These are phyloP conservation scores for Chloroceryle amazona DNA, from an alignment of 2,797 vertebrate species.

Conservation along the genomic window DNA sequence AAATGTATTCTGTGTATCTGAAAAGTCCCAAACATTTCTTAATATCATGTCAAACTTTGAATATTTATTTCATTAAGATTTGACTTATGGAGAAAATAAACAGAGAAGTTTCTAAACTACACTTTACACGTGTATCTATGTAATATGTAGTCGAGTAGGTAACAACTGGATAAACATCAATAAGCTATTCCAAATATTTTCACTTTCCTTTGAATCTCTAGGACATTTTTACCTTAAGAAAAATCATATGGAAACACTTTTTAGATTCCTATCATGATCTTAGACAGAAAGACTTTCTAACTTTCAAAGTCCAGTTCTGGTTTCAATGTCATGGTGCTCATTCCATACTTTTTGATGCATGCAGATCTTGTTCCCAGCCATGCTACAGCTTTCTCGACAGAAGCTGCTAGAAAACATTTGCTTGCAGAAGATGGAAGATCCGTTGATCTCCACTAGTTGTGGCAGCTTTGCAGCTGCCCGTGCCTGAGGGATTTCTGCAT, in stretches of 20 bases:
- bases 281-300: neutral
- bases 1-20: neutral
- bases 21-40: neutral
- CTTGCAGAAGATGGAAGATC: neutral
- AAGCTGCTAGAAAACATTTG: constrained; percentile 8
- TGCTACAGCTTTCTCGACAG: neutral
- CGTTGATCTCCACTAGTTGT: neutral
- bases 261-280: neutral
- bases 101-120: neutral
- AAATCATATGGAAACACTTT: neutral
- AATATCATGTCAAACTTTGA: neutral
- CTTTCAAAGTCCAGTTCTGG: neutral
- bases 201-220: neutral
- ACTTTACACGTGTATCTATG: neutral
- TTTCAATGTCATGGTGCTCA: neutral
- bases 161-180: neutral
- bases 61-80: neutral
- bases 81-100: neutral
- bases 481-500: neutral
- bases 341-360: neutral
- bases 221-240: neutral
- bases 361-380: neutral
- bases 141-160: neutral
- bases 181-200: neutral
- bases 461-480: neutral